Base-by-base conservation (phyloP, 1,140 invertebrate genomes). In the Ganaspis sp. region DNA sequence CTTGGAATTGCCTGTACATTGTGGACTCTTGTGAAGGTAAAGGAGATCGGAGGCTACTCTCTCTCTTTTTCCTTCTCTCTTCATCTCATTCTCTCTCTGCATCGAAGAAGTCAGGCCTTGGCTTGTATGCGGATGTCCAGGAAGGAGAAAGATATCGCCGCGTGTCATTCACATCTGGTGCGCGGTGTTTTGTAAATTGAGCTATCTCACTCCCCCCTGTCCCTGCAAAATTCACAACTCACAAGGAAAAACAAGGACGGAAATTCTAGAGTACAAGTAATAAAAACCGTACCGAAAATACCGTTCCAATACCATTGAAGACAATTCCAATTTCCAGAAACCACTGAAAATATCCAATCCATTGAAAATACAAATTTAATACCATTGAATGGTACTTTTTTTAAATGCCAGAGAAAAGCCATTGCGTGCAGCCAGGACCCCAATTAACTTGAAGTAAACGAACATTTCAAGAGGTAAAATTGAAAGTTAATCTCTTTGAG, bases 151-250 rank as follows among this genome's bases (percentile, higher is more conserved):
- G 45, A 74, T 21, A 69, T 77, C 72, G 76, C 72, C 79, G 82
- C 78, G 84, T 83, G 81, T 87, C 85, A 81, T 77, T 85, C 70
- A 74, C 81, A 75, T 84, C 81, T 81, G 69, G 58, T 42, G 37
- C 37, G 23, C 15, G 75, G 45, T 72, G 19, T 73, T 77, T 64
- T 49, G 75, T 53, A 69, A 12, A 71, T 40, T 70, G 58, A 64
- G 58, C 58, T 64, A 64, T 64, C 58, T 64, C 26, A 64, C 58
- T 64, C 58, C 58, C 23, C 29, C 23, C 58, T n/a, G 5, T n/a
- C 4, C 15, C 45, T 12, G 58, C 12, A 12, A 15, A 64, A 29
- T 29, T 29, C 8, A 12, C n/a, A n/a, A 29, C 6, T 64, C 58
- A 64, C 26, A 26, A 12, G 58, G 23, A 64, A 64, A 34, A 26